Base-by-base conservation (phyloP, 2,113 vertebrate genomes). In the Carollia perspicillata region DNA sequence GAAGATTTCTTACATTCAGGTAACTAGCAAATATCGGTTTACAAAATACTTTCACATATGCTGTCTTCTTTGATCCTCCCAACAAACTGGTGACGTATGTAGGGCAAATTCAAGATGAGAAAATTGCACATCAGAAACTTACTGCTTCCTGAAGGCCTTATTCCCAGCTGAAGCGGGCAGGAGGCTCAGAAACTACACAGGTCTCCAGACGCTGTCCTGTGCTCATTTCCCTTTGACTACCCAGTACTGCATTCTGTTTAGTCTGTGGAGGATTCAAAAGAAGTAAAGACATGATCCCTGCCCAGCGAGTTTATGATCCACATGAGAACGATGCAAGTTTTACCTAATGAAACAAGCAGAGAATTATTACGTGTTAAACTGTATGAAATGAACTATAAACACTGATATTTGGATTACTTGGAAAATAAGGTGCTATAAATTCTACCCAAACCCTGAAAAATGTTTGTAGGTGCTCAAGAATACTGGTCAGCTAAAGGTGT, bases 61-160 rank as follows among this genome's bases (percentile, higher is more conserved):
- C 94, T 95, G 63, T 93, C 42, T 77, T 88, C 89, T 60, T 75
- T 88, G 77, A 94, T 84, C 53, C n/a, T 96, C 16, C 26, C 37
- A 49, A 84, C 26, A 84, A 94, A 75, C 35, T 5, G 4, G 33
- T 42, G 42, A 95, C 60, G 40, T 53, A 30, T 37, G 51, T 49
- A 40, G 72, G 16, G n/a, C 66, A 74, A 83, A 84, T 58, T 84
- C 37, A 87, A 47, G 7, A 84, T 30, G 49, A 93, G 66, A 40
- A 89, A 92, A 95, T 69, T 44, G 35, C 47, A 84, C 81, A 44
- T 80, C 74, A 37, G 65, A 95, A n/a, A 74, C 35, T 35, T 71
- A 63, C 91, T 78, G 81, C 26, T 93, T 94, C 18, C 75, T n/a
- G 51, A 66, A 90, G n/a, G 60, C 35, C 84, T 84, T 37, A 47